phyloP scores from a whole-genome alignment of 2,797 vertebrate genomes.

The Passerculus sandwichensis region DNA sequence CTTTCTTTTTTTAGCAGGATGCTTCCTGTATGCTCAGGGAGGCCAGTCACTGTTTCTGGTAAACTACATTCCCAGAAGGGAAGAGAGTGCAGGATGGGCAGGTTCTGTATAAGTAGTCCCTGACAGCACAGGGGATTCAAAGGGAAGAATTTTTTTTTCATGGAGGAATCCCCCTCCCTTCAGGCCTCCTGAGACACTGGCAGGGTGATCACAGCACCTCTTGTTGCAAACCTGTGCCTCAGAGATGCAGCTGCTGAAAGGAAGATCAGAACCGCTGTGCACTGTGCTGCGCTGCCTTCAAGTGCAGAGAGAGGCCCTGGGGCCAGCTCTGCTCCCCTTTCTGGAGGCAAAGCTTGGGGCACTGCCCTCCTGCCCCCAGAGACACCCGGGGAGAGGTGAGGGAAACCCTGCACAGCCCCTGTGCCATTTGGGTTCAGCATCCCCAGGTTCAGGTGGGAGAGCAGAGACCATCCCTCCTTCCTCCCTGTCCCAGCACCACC shows the following conservation, averaged over 20 bases:
- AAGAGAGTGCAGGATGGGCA: background rate
- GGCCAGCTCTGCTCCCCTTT: background rate
- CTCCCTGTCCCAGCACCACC: background rate
- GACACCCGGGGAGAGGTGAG: background rate
- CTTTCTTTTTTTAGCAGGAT: background rate
- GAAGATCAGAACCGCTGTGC: background rate
- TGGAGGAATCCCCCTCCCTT: background rate
- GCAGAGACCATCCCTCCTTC: background rate
- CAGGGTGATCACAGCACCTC: background rate
- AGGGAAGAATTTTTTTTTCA: background rate
- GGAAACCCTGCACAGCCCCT: fast-evolving
- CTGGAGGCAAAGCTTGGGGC: background rate
- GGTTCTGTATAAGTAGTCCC: background rate
- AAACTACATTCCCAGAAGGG: background rate
- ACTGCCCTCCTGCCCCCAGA: background rate
- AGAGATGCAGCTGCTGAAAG: background rate
- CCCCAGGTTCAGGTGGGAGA: background rate
- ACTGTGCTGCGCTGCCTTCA: fast-evolving
- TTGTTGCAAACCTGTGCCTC: fast-evolving
- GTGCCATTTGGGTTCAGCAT: fast-evolving
- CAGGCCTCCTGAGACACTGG: background rate
- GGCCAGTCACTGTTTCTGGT: background rate
- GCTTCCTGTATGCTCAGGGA: background rate
- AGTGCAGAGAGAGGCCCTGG: fast-evolving
- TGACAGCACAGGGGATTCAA: background rate